Percentiles rank a stretch among this genome's conserved stretches.
Evolutionary conservation across 1,140 invertebrate genomes (phyloP).

Genomic region (Papilio polytes): DNA sequence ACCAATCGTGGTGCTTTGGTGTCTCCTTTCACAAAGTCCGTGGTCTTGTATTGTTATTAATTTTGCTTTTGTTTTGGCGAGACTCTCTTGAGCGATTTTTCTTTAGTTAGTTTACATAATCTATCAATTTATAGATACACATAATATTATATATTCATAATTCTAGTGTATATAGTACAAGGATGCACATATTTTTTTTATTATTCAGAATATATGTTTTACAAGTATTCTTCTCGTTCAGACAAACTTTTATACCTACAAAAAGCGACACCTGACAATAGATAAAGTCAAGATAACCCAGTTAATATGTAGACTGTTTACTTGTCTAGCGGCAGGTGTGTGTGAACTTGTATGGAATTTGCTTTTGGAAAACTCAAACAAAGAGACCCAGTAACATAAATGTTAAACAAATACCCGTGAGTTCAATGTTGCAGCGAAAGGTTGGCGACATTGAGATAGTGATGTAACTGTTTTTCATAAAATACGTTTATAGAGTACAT

Average conservation of each 20-base stretch:
- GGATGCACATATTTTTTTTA: too few relatives aligned
- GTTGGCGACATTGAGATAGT: constrained; percentile 29
- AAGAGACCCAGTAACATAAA: constrained; percentile 21
- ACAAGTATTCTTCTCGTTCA: background rate
- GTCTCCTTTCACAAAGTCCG: background rate
- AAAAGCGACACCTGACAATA: constrained; percentile 15
- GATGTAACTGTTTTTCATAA: constrained; percentile 31
- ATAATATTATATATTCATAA: too few relatives aligned
- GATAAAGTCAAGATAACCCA: constrained; percentile 24
- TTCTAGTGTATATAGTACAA: too few relatives aligned
- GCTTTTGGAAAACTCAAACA: constrained; percentile 12
- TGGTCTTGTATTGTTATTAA: background rate
- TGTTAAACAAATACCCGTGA: constrained; percentile 12
- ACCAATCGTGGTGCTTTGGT: constrained; percentile 1
- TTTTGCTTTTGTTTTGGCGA: too few relatives aligned
- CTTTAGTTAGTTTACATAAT: too few relatives aligned
- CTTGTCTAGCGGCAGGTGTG: constrained; percentile 1
- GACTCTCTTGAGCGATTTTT: too few relatives aligned
- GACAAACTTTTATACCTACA: background rate
- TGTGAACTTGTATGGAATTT: constrained; percentile 27
- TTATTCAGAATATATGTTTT: too few relatives aligned
- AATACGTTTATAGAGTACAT: background rate
- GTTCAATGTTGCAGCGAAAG: constrained; percentile 11
- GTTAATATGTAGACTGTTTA: constrained; percentile 17
- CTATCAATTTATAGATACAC: too few relatives aligned